Conservation (phyloP, 2,888 invertebrate genomes). For the Acronicta alni region DNA sequence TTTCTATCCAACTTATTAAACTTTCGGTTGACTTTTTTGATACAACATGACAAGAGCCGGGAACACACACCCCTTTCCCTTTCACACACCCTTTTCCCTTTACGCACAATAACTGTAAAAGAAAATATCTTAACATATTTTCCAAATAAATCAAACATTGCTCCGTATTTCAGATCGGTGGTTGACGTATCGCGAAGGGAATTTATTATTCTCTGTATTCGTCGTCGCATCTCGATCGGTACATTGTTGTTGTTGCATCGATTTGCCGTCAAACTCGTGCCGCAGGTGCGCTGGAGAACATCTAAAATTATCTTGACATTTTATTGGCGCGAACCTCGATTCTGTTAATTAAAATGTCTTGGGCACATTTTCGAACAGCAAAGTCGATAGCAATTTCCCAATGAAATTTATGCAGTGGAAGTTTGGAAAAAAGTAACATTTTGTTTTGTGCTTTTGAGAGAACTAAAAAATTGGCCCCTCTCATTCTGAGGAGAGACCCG, state of each 20-base stretch:
- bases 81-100: too few species aligned
- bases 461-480: too few species aligned
- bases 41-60: conserved; percentile 15
- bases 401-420: conserved; percentile 43
- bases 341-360: conserved; percentile 77
- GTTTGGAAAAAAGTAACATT: conserved; percentile 16
- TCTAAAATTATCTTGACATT: conserved; percentile 80
- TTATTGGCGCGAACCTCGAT: conserved; percentile 72
- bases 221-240: conserved; percentile 23
- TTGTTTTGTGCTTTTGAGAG: not conserved
- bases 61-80: too few species aligned
- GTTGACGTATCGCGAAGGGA: conserved; percentile 13
- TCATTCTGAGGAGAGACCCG: too few species aligned
- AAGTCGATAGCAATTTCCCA: conserved; percentile 39
- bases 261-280: conserved; percentile 72
- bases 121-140: conserved; percentile 23
- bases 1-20: not conserved
- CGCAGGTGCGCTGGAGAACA: conserved; percentile 75
- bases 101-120: conserved; percentile 12
- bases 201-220: conserved; percentile 41
- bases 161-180: conserved; percentile 2
- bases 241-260: conserved; percentile 67
- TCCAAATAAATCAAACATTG: conserved; percentile 16
- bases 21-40: conserved; percentile 29
- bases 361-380: conserved; percentile 52